A percentile compares a stretch with the other conserved stretches of the same genome.
Evolutionary conservation across 2,797 vertebrate species (phyloP).

Genomic region (Periparus ater): DNA sequence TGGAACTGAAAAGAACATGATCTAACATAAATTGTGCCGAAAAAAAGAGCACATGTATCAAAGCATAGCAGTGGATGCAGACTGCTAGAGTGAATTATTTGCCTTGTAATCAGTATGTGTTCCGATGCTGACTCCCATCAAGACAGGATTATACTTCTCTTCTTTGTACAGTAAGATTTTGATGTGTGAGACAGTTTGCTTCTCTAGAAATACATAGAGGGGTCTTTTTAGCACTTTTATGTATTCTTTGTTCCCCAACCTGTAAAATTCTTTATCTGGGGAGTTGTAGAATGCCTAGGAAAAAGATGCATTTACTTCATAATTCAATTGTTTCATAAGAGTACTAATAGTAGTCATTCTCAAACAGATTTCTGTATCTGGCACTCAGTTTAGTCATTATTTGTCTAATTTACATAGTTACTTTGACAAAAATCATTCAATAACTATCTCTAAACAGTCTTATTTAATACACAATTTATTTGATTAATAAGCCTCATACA

Average conservation of each 20-base stretch:
- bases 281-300: neutral
- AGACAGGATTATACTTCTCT: neutral
- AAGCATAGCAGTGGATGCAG: neutral
- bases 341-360: neutral
- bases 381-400: neutral
- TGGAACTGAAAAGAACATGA: neutral
- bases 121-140: neutral
- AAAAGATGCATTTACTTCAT: neutral
- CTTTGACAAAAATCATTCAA: neutral
- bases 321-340: neutral
- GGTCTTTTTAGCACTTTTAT: accelerated
- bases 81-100: neutral
- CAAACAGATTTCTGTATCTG: neutral
- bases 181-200: neutral
- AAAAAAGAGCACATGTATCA: neutral
- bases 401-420: neutral
- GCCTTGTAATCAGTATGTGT: neutral
- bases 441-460: accelerated
- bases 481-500: neutral
- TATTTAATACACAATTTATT: neutral
- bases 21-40: neutral
- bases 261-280: neutral
- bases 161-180: neutral
- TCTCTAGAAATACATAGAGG: neutral
- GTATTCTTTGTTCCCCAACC: neutral